A percentile compares a stretch with the other conserved stretches of the same genome.
phyloP scores from a whole-genome alignment of 2,113 vertebrate species.

The Seriola aureovittata region DNA sequence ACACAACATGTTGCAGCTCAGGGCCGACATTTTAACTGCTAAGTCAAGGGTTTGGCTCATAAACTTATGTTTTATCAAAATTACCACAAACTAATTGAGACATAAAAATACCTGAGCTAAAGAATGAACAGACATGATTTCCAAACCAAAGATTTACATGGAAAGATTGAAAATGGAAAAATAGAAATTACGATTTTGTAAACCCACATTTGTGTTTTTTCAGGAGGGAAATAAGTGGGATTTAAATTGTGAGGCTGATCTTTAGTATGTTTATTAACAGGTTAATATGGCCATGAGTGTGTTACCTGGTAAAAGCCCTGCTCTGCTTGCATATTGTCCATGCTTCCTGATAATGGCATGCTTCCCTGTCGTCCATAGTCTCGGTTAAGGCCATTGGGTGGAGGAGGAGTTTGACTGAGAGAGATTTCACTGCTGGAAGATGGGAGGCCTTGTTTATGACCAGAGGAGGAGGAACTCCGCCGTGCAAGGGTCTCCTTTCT shows the following conservation, averaged over 20 bases:
- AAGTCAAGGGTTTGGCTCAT: not conserved
- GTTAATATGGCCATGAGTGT: not conserved
- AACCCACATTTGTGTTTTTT: not conserved
- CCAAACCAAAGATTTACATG: not conserved
- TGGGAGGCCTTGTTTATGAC: slow-evolving; percentile 85
- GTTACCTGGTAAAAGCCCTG: slow-evolving; percentile 91
- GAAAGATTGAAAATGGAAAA: not conserved
- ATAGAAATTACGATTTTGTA: not conserved
- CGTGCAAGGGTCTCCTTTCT: slow-evolving; percentile 95
- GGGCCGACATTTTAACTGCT: too few species aligned
- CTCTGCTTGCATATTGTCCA: slow-evolving; percentile 85
- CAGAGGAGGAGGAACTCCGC: slow-evolving; percentile 86
- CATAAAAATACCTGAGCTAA: not conserved
- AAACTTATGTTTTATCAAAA: not conserved
- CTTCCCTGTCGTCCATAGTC: slow-evolving; percentile 86
- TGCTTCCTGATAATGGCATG: slow-evolving; percentile 88
- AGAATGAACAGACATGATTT: not conserved
- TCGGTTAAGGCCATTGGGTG: slow-evolving; percentile 80
- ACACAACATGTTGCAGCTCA: not conserved
- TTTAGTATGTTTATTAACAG: not conserved
- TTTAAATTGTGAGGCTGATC: not conserved
- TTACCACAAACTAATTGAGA: not conserved
- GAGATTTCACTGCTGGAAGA: slow-evolving; percentile 92
- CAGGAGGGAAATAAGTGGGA: not conserved
- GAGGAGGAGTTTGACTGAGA: slow-evolving; percentile 85